These are phyloP conservation scores for Meliscaeva auricollis DNA, from an alignment of 2,888 invertebrate species.

Conservation along the genomic window DNA sequence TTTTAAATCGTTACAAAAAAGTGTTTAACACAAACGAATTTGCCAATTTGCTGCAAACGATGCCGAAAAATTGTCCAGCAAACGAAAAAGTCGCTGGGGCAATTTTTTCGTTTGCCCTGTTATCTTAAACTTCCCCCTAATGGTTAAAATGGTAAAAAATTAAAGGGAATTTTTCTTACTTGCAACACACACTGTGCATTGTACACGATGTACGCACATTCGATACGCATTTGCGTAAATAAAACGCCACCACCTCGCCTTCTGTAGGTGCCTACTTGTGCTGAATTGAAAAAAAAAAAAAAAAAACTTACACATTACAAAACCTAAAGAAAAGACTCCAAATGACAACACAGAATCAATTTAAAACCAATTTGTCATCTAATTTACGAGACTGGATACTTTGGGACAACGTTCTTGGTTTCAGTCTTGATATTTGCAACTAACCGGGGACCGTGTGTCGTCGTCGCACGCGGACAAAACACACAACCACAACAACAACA, in stretches of 20 bases:
- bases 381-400: constrained; percentile 77
- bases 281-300: neutral
- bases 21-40: too few species aligned
- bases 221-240: constrained; percentile 70
- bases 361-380: constrained; percentile 79
- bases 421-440: neutral
- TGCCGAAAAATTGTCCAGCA: too few species aligned
- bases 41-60: too few species aligned
- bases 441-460: constrained; percentile 2
- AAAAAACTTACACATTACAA: constrained; percentile 19
- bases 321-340: constrained; percentile 63
- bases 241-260: constrained; percentile 50
- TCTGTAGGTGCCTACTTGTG: constrained; percentile 23
- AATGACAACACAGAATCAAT: constrained; percentile 78
- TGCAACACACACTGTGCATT: constrained; percentile 42
- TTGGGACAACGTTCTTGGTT: constrained; percentile 66
- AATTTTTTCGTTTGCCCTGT: too few species aligned
- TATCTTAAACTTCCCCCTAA: too few species aligned
- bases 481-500: constrained; percentile 11
- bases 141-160: too few species aligned
- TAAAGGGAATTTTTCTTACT: too few species aligned
- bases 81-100: too few species aligned
- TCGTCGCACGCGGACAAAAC: constrained; percentile 17
- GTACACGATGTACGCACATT: constrained; percentile 45
- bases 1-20: too few species aligned